Evolutionary conservation across 2,797 vertebrate genomes (phyloP).

Genomic region (Rhinoraja longicauda): DNA sequence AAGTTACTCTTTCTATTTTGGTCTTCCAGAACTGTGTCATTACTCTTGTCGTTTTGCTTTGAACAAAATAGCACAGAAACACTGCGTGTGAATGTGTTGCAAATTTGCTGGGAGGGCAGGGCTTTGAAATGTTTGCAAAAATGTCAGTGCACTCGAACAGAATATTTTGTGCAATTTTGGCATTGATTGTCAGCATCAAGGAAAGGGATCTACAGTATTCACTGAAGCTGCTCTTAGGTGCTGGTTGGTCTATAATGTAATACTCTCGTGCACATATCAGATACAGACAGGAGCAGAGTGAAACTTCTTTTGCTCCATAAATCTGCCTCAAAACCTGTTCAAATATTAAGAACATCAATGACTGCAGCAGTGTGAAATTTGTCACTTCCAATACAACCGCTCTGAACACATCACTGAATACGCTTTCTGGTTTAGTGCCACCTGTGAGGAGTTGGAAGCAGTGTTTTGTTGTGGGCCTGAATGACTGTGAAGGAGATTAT

Average conservation of each 20-base stretch:
- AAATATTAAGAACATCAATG: not conserved
- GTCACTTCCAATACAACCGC: not conserved
- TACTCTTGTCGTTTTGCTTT: not conserved
- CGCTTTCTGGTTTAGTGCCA: not conserved
- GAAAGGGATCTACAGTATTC: not conserved
- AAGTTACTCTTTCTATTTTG: not conserved
- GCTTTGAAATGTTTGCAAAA: not conserved
- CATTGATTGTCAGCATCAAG: not conserved
- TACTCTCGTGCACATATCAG: not conserved
- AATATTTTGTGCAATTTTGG: not conserved
- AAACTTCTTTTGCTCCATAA: not conserved
- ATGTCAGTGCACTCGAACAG: not conserved
- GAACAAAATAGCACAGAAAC: not conserved
- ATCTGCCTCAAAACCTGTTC: not conserved
- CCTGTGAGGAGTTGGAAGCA: not conserved
- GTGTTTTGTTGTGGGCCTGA: not conserved
- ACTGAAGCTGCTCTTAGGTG: not conserved
- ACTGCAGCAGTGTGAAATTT: not conserved
- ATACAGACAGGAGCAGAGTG: not conserved
- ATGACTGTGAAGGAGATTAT: too few species aligned
- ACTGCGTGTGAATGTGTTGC: not conserved
- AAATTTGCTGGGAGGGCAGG: not conserved
- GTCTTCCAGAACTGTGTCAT: not conserved
- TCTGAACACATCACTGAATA: too few species aligned
- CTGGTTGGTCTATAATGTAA: not conserved